phyloP scores from a whole-genome alignment of 2,797 vertebrate genomes.

The Poeciliopsis turneri region DNA sequence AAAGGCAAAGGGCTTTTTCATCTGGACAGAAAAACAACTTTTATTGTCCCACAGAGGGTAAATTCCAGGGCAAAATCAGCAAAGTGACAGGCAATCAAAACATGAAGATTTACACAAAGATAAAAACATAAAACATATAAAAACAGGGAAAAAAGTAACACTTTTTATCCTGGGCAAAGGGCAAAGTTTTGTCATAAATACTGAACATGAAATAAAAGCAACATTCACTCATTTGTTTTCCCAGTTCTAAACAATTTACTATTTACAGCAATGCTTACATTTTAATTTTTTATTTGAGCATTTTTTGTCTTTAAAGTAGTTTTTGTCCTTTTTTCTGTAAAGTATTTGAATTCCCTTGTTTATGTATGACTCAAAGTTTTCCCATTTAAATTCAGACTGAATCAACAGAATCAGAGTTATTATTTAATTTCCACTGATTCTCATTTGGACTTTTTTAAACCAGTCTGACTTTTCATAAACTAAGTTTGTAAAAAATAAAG shows the following conservation, averaged over 20 bases:
- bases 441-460: background rate
- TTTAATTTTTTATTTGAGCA: background rate
- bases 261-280: background rate
- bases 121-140: background rate
- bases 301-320: background rate
- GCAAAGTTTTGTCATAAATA: background rate
- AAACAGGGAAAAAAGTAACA: background rate
- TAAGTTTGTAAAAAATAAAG: background rate
- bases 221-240: background rate
- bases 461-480: background rate
- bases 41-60: background rate
- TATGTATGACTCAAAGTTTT: background rate
- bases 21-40: background rate
- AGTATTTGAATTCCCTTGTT: background rate
- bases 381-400: background rate
- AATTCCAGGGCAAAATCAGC: background rate
- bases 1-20: background rate
- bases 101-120: background rate
- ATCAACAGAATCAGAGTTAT: background rate
- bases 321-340: background rate
- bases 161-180: background rate
- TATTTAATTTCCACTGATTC: background rate
- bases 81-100: background rate
- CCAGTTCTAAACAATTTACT: background rate
- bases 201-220: background rate